Base-by-base conservation (phyloP, 2,113 vertebrate genomes). In the Cavia porcellus region DNA sequence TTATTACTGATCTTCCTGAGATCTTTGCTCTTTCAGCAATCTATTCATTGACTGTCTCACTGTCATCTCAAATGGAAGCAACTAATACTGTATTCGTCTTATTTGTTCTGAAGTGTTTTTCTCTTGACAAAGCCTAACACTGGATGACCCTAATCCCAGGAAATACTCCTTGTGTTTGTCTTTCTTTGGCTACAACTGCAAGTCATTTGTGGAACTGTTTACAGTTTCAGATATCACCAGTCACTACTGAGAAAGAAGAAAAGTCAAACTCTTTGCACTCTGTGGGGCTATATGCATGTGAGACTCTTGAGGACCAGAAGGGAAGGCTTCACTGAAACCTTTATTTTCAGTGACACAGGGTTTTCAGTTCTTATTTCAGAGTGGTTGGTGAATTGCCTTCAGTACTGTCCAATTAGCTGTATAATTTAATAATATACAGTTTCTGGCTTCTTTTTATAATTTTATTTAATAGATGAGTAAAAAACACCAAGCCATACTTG, bases 161-260 rank as follows among this genome's bases (percentile, higher is more conserved):
- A 96, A 95, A 68, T 84, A 92, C 25, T 88, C 59, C 92, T 95
- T 96, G 87, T 96, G 87, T 96, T 92, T 96, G 84, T 80, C 89
- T 97, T 95, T 86, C 87, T 96, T 97, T 97, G 42, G 32, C 89
- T 83, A 25, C 83, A n/a, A 89, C 55, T 92, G 32, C 32, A 92
- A 92, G 85, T 96, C 70, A 88, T 90, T 59, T 74, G 59, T 59
- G 68, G 38, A 94, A 87, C 68, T 96, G 83, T 97, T 96, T 95
- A 90, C 66, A 59, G 83, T 96, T 96, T 93, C 93, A 92, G 79
- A 74, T 91, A 52, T 86, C 47, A 80, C 22, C 55, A 80, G n/a
- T 42, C 47, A 64, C 61, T 50, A 81, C 81, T 59, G 72, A 95
- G 82, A 95, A 89, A 47, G 79, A 96, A 92, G 72, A 94, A 95